Percentiles rank a stretch among this genome's conserved stretches.
These are phyloP conservation scores for Apodemus agrarius DNA, from an alignment of 2,797 vertebrate species.

Conservation along the genomic window DNA sequence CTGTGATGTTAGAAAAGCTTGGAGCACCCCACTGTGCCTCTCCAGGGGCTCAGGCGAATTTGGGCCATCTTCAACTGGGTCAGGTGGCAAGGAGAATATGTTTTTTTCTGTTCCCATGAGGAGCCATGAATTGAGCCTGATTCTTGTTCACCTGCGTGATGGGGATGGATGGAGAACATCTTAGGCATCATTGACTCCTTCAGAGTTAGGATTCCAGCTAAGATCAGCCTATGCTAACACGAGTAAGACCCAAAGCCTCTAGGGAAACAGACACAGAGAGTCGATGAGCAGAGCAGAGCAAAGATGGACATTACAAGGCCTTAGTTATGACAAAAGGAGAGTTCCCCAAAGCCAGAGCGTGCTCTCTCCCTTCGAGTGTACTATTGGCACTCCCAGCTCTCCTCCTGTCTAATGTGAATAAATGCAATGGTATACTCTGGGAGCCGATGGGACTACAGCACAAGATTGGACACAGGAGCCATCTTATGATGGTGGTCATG, in stretches of 20 bases:
- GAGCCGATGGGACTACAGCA: not conserved
- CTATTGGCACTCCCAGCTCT: not conserved
- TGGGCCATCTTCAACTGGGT: not conserved
- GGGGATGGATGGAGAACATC: not conserved
- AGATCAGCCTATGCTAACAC: not conserved
- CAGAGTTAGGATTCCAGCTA: not conserved
- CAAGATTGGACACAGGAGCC: not conserved
- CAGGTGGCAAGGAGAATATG: not conserved
- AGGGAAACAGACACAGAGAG: not conserved
- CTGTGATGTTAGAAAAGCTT: not conserved
- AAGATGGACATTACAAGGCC: not conserved
- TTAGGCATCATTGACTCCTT: not conserved
- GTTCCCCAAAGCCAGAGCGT: no score
- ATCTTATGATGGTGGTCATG: not conserved
- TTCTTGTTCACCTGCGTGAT: not conserved
- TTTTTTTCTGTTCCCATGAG: not conserved
- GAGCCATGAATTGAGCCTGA: not conserved
- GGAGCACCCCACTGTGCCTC: not conserved
- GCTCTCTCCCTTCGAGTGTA: not conserved
- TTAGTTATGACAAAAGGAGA: not conserved
- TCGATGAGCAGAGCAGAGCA: not conserved
- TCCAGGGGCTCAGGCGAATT: not conserved
- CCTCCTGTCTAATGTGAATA: not conserved
- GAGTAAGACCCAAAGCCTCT: not conserved
- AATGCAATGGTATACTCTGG: not conserved